Percentiles rank a stretch among this genome's conserved stretches.
Conservation (phyloP, 1,140 invertebrate genomes). For the Ylistrum balloti region DNA sequence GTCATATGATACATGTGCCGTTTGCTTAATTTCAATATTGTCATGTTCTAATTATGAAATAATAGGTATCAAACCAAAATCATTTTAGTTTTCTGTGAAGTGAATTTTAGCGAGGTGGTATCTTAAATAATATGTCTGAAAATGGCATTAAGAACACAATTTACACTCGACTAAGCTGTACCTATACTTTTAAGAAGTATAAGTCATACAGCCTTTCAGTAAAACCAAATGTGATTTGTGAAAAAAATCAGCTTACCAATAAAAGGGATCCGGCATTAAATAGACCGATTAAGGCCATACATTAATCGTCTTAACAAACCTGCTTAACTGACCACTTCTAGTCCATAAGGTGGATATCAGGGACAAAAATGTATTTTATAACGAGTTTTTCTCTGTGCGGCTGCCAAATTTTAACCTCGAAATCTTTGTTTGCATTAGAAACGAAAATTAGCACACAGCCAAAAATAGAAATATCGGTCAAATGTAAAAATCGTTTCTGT, state of each 20-base stretch:
- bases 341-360: not conserved
- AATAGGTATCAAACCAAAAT: too few relatives aligned
- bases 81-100: not conserved
- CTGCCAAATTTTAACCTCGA: slow-evolving; percentile 17
- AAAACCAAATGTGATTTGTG: not conserved
- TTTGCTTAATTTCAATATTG: too few relatives aligned
- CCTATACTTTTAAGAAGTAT: not conserved
- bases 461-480: not conserved
- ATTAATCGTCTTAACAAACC: not conserved
- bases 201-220: not conserved
- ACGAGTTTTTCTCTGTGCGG: not conserved
- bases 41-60: too few relatives aligned
- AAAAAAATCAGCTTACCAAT: not conserved
- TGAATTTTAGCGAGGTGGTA: not conserved
- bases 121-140: not conserved
- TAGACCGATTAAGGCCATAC: not conserved
- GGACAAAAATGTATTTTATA: not conserved
- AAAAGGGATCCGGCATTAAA: not conserved
- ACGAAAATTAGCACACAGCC: not conserved
- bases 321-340: not conserved
- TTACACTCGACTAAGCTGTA: not conserved
- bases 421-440: slow-evolving; percentile 19
- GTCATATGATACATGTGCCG: too few relatives aligned
- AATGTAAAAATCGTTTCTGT: not conserved
- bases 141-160: not conserved